Percentiles rank a stretch among this genome's conserved stretches.
phyloP scores from a whole-genome alignment of 2,888 invertebrate genomes.

The Selenia dentaria region DNA sequence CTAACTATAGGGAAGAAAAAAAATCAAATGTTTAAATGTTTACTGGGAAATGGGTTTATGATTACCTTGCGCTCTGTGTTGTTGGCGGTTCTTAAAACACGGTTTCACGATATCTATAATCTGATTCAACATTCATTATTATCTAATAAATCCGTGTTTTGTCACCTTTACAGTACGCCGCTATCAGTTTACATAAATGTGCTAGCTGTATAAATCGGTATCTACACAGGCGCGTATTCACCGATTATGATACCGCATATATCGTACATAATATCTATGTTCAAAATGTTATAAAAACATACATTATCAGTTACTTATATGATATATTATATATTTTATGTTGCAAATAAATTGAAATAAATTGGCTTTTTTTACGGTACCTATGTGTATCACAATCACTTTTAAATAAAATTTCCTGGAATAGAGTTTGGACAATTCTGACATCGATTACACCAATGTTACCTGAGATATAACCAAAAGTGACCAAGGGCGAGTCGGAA shows the following conservation, averaged over 20 bases:
- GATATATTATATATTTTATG: too few relatives aligned
- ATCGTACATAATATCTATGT: conserved; percentile 18
- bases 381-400: too few relatives aligned
- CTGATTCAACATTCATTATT: conserved; percentile 73
- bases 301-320: too few relatives aligned
- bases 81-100: conserved; percentile 43
- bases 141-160: conserved; percentile 80
- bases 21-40: too few relatives aligned
- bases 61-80: conserved; percentile 16
- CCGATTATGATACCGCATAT: conserved; percentile 49
- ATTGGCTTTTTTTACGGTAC: too few relatives aligned
- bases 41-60: not conserved
- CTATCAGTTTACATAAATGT: conserved; percentile 72
- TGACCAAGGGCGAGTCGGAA: too few relatives aligned
- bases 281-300: not conserved
- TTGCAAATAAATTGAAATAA: too few relatives aligned
- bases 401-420: too few relatives aligned
- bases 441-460: too few relatives aligned
- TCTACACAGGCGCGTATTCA: conserved; percentile 54
- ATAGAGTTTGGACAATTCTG: too few relatives aligned
- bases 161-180: conserved; percentile 72
- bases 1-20: too few relatives aligned
- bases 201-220: conserved; percentile 62
- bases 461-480: too few relatives aligned
- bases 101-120: conserved; percentile 61